Evolutionary conservation across 2,113 vertebrate genomes (phyloP), one percentile per base, ranked within the genome.

Genomic region (Oxygymnocypris stewartii): DNA sequence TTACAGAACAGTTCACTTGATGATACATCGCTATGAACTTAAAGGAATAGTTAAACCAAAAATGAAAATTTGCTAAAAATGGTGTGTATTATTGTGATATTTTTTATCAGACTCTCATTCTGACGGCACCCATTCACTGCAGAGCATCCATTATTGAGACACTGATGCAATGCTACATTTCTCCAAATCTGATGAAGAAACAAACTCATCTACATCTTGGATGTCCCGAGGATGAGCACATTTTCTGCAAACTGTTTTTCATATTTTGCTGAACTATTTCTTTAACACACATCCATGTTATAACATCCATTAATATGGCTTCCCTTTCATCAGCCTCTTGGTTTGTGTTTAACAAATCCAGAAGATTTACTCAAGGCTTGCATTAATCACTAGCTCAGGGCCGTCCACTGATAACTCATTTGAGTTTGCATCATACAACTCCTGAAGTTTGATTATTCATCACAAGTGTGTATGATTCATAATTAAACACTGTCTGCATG

Each of bases 391-490:
- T 20, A 57, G n/a, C 42, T 78, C 44, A 77, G n/a, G 2, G 44
- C 13, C 47, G 7, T 78, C 42, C 44, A n/a, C n/a, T n/a, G n/a
- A n/a, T n/a, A n/a, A n/a, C n/a, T n/a, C n/a, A n/a, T n/a, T n/a
- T n/a, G n/a, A n/a, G n/a, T n/a, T n/a, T n/a, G n/a, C n/a, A n/a
- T n/a, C n/a, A n/a, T 28, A 31, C 7, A 31, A 12, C 40, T 54
- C 28, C 37, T 77, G 37, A 77, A 23, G 73, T 14, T 76, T 77
- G 31, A 77, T 84, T 77, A 77, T 63, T 84, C 51, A 84, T 59
- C 13, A 10, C 18, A 6, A 10, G 25, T 40, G 31, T 20, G 35
- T 20, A n/a, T 44, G 25, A 31, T 65, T 84, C 4, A 18, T 4
- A 84, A 42, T 16, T 11, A 77, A 11, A 59, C 35, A 31, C 44